Evolutionary conservation across 1,140 invertebrate species (phyloP), one percentile per base, ranked within the genome.

Genomic region (Panonychus citri): DNA sequence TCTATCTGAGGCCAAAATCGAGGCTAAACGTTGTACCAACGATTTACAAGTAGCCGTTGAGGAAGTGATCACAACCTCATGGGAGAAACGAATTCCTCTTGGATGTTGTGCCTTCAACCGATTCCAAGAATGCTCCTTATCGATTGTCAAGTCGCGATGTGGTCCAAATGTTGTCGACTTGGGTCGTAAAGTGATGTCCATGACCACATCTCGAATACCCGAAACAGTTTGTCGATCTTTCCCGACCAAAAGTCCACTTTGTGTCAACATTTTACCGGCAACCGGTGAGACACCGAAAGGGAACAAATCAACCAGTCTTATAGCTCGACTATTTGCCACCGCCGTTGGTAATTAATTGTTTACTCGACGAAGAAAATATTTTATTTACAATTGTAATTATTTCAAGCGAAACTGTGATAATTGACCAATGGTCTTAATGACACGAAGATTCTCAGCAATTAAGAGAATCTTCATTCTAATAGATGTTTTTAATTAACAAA

Each of bases 61-160:
- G 30, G 19, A 39, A 25, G 34, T 40, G 5, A 24, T 19, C 15
- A 17, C 24, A 10, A 24, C 21, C 19, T 1, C 12, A 5, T 39
- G 30, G 30, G 10, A 37, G 13, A 37, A 54, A 3, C 28, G 37
- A 37, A 13, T 37, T 5, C 13, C 27, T 13, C 13, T 54, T n/a
- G 37, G 30, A 17, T 54, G 53, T 30, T 54, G 53, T 40, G 53
- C 53, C 28, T 54, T 19, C 53, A 54, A 54, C 21, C 27, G 37
- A 13, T 40, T 54, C 27, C 27, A 54, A n/a, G 24, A n/a, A 15
- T 54, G 53, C 24, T 12, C 34, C 15, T 37, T n/a, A 13, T n/a
- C 24, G 15, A n/a, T 39, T 21, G 34, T 39, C 30, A 26, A 39
- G 24, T 12, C 10, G 12, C n/a, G 19, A 37, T 54, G 53, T 24